phyloP scores from a whole-genome alignment of 2,888 invertebrate species.

The Byasa hedistus region DNA sequence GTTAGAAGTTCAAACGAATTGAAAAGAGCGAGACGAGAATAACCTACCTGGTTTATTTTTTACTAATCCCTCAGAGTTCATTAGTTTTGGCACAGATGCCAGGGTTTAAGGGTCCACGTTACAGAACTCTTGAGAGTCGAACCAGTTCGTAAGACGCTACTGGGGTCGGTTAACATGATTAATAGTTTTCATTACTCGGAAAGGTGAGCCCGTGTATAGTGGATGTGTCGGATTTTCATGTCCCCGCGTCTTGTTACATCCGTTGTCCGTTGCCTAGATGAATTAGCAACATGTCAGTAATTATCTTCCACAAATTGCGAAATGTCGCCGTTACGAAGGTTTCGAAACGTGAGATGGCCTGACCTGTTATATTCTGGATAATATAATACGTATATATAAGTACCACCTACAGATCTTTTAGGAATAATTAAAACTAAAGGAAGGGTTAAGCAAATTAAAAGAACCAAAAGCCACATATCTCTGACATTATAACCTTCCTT shows the following conservation, averaged over 20 bases:
- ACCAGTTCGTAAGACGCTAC: constrained; percentile 37
- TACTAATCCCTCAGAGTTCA: constrained; percentile 49
- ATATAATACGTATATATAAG: background rate
- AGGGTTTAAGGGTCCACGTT: constrained; percentile 47
- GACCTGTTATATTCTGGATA: background rate
- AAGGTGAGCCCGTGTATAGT: constrained; percentile 52
- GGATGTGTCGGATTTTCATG: constrained; percentile 60
- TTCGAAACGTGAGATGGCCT: background rate
- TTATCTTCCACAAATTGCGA: constrained; percentile 15
- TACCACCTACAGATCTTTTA: background rate
- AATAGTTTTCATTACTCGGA: constrained; percentile 63
- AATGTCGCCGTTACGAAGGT: background rate
- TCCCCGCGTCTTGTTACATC: constrained; percentile 44
- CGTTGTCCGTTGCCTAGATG: constrained; percentile 33
- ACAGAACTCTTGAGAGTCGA: constrained; percentile 52
- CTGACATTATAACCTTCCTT: too few relatives aligned
- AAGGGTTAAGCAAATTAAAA: too few relatives aligned
- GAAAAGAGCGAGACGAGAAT: constrained; percentile 34
- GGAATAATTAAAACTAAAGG: too few relatives aligned
- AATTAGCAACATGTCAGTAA: constrained; percentile 30
- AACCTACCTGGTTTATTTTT: constrained; percentile 36
- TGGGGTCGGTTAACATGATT: constrained; percentile 54
- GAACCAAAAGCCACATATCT: too few relatives aligned
- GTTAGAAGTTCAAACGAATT: constrained; percentile 1
- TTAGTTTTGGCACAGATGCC: constrained; percentile 71